Conservation (phyloP, 1,140 invertebrate genomes). For the Periplaneta americana region DNA sequence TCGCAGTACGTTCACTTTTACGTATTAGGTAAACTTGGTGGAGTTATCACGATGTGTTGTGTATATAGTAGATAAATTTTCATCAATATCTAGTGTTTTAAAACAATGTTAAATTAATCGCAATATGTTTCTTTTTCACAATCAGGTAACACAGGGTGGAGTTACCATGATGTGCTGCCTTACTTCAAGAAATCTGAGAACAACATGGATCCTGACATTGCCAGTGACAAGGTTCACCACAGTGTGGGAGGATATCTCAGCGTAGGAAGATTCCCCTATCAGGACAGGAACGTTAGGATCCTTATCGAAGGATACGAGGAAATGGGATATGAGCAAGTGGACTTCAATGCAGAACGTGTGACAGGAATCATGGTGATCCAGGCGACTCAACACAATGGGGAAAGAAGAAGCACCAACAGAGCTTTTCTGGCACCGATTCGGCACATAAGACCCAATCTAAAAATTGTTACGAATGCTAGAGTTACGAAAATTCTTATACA, state of each 20-base stretch:
- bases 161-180: too few relatives aligned
- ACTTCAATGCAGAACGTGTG: constrained; percentile 48
- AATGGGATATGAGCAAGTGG: constrained; percentile 44
- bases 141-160: too few relatives aligned
- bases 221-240: too few relatives aligned
- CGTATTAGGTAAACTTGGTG: too few relatives aligned
- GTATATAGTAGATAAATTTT: too few relatives aligned
- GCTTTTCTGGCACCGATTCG: constrained; percentile 50
- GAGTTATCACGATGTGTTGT: too few relatives aligned
- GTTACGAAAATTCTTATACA: constrained; percentile 63
- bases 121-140: too few relatives aligned
- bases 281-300: background rate
- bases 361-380: constrained; percentile 60
- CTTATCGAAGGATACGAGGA: constrained; percentile 52
- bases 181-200: too few relatives aligned
- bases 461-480: constrained; percentile 57
- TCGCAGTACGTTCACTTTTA: too few relatives aligned
- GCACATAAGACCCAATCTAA: constrained; percentile 55
- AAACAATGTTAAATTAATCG: too few relatives aligned
- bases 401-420: constrained; percentile 54
- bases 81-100: too few relatives aligned
- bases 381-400: constrained; percentile 56
- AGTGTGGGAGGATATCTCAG: constrained; percentile 46
- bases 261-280: constrained; percentile 39
- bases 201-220: too few relatives aligned